Percentiles rank a stretch among this genome's conserved stretches.
Conservation (phyloP, 2,113 vertebrate genomes). For the Trogon melanurus region DNA sequence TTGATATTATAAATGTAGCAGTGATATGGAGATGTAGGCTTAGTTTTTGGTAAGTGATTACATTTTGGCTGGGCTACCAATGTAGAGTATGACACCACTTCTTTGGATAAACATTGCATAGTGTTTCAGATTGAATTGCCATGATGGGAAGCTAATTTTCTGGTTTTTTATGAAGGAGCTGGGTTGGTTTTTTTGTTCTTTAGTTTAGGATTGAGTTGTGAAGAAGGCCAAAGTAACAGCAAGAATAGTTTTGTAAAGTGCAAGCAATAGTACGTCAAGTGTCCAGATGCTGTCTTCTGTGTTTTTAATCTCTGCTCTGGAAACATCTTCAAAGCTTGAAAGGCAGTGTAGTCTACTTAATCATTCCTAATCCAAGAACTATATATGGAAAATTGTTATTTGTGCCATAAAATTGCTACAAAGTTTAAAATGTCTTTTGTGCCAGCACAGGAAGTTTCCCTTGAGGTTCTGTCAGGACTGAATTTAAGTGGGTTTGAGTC, state of each 20-base stretch:
- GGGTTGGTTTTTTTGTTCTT: not conserved
- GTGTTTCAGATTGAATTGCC: not conserved
- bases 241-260: not conserved
- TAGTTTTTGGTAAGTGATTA: conserved; percentile 5
- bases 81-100: not conserved
- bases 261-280: not conserved
- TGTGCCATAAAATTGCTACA: conserved; percentile 4
- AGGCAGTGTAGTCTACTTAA: not conserved
- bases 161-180: not conserved
- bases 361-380: not conserved
- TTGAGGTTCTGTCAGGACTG: not conserved
- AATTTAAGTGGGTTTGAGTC: conserved; percentile 42
- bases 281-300: not conserved
- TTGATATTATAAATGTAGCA: not conserved
- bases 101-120: not conserved
- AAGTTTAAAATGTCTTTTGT: conserved; percentile 19
- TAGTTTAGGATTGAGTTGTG: not conserved
- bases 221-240: not conserved
- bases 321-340: not conserved
- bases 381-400: not conserved
- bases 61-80: conserved; percentile 20
- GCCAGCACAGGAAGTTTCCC: conserved; percentile 21
- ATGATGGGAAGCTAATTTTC: not conserved
- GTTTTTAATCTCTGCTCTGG: not conserved
- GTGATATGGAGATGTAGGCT: not conserved